phyloP scores from a whole-genome alignment of 2,888 invertebrate species.

The Aproaerema taeniolella region DNA sequence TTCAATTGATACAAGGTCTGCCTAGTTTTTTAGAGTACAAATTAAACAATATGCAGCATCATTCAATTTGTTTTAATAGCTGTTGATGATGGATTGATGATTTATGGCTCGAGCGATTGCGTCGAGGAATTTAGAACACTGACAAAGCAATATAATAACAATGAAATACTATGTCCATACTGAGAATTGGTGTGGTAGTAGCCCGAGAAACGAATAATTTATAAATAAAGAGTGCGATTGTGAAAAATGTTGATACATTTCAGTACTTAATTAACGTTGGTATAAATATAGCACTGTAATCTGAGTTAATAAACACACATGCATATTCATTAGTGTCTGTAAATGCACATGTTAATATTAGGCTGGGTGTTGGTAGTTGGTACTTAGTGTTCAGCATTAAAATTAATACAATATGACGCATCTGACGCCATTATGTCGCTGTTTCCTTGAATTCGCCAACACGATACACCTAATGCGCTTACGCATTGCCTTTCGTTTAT shows the following conservation, averaged over 20 bases:
- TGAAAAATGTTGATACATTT: too few relatives aligned
- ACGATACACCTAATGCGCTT: constrained; percentile 27
- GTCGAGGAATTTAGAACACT: too few relatives aligned
- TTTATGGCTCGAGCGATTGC: too few relatives aligned
- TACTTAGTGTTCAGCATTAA: too few relatives aligned
- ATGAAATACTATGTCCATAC: too few relatives aligned
- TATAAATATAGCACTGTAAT: too few relatives aligned
- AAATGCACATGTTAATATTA: background rate
- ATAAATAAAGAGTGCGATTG: too few relatives aligned
- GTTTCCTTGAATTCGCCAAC: constrained; percentile 68
- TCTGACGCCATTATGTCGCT: constrained; percentile 59
- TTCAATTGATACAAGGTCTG: background rate
- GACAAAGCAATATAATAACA: too few relatives aligned
- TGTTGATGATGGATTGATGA: too few relatives aligned
- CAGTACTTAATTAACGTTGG: too few relatives aligned
- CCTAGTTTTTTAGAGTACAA: background rate
- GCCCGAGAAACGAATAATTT: too few relatives aligned
- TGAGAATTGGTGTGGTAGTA: too few relatives aligned
- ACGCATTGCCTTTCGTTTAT: constrained; percentile 20
- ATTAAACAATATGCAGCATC: background rate
- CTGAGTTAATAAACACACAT: background rate
- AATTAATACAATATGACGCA: constrained; percentile 53
- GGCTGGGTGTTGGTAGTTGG: background rate
- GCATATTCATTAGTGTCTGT: background rate
- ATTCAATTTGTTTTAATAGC: constrained; percentile 2